These are phyloP conservation scores for Pseudolaguvia tuberculata DNA, from an alignment of 2,113 vertebrate genomes.

Conservation along the genomic window DNA sequence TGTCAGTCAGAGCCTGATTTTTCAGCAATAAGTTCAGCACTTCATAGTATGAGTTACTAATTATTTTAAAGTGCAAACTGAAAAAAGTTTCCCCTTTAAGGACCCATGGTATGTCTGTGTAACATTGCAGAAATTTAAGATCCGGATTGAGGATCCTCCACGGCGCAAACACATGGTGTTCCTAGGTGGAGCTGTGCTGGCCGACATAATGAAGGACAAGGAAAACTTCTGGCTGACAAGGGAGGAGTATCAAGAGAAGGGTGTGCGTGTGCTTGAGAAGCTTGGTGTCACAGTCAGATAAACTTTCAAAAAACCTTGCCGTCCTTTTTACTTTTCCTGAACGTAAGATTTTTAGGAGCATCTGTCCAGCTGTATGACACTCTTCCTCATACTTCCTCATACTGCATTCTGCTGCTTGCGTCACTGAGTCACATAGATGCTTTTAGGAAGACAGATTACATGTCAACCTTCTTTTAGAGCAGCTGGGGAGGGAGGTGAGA, in stretches of 20 bases:
- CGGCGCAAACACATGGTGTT: constrained; percentile 99
- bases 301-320: constrained; percentile 59
- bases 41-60: background rate
- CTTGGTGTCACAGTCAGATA: constrained; percentile 98
- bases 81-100: background rate
- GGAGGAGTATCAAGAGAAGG: constrained; percentile 96
- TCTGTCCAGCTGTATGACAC: constrained; percentile 57
- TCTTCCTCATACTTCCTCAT: constrained; percentile 26
- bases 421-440: constrained; percentile 45
- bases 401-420: constrained; percentile 47
- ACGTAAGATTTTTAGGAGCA: constrained; percentile 44
- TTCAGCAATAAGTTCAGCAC: too few species aligned
- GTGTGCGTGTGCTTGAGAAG: constrained; percentile 93
- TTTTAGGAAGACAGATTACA: constrained; percentile 7
- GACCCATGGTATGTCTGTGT: background rate
- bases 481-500: background rate
- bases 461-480: constrained; percentile 34
- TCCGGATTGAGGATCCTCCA: constrained; percentile 93
- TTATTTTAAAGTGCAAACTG: background rate
- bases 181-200: constrained; percentile 89
- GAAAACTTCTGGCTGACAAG: constrained; percentile 99
- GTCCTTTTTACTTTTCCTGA: constrained; percentile 48
- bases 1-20: too few species aligned
- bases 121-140: constrained; percentile 90
- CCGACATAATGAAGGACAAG: constrained; percentile 99